Evolutionary conservation across 2,888 invertebrate genomes (phyloP).

Genomic region (Xanthostigma xanthostigma): DNA sequence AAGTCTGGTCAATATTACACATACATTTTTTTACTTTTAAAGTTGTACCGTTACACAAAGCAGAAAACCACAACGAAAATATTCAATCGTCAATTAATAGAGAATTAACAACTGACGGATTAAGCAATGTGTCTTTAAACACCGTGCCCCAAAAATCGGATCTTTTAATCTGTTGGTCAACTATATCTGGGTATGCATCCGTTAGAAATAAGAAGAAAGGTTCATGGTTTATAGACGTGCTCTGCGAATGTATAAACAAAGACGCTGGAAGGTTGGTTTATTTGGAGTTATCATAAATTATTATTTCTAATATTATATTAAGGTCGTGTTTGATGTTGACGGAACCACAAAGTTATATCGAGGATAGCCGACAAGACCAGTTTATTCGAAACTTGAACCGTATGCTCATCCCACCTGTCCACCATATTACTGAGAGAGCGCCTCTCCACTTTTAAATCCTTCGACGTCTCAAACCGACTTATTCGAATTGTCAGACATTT

Average conservation of each 20-base stretch:
- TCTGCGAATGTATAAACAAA: constrained; percentile 20
- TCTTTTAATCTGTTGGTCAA: constrained; percentile 23
- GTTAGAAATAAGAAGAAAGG: constrained; percentile 21
- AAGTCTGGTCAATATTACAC: neutral
- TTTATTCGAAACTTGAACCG: no score
- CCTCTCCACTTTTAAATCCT: no score
- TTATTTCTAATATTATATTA: no score
- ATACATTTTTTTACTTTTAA: constrained; percentile 5
- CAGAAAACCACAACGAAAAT: constrained; percentile 3
- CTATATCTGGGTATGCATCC: constrained; percentile 24
- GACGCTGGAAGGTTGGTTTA: constrained; percentile 13
- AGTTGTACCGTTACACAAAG: constrained; percentile 7
- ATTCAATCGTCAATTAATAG: constrained; percentile 6
- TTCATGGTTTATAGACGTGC: constrained; percentile 25
- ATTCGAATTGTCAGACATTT: no score
- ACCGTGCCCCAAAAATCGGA: constrained; percentile 17
- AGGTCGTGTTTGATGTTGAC: no score
- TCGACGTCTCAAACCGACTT: no score
- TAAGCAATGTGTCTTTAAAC: constrained; percentile 1
- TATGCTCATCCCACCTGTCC: no score
- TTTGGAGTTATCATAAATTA: no score
- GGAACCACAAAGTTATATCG: no score
- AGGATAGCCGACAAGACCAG: no score
- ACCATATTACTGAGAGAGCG: no score
- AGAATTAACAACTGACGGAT: constrained; percentile 10